phyloP scores from a whole-genome alignment of 2,797 vertebrate genomes.

The Mus spretus region DNA sequence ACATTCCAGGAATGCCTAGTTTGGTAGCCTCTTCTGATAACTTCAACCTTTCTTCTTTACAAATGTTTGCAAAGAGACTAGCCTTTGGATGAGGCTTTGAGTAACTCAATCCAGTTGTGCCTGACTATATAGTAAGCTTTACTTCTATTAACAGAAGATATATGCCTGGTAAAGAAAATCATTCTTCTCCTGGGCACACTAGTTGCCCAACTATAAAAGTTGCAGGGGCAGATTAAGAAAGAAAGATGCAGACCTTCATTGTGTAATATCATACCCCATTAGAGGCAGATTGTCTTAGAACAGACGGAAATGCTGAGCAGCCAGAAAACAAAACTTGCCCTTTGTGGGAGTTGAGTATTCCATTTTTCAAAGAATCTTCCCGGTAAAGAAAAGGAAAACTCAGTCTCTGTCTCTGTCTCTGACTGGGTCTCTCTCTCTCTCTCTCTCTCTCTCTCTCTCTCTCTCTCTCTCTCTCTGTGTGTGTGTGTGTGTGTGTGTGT shows the following conservation, averaged over 20 bases:
- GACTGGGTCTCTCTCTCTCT: background rate
- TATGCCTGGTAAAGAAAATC: background rate
- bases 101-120: background rate
- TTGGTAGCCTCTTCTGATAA: background rate
- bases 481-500: background rate
- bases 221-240: background rate
- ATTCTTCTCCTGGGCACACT: background rate
- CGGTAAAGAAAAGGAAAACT: background rate
- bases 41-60: background rate
- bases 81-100: background rate
- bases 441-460: too few species aligned
- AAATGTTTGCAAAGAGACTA: background rate
- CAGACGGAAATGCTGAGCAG: background rate
- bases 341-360: background rate
- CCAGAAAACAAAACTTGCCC: background rate
- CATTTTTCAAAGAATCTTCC: background rate
- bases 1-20: background rate
- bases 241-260: background rate
- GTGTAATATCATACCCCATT: background rate
- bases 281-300: background rate
- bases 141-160: background rate
- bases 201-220: constrained; percentile 18
- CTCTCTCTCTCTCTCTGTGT: background rate
- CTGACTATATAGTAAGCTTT: background rate
- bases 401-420: background rate